Evolutionary conservation across 2,888 invertebrate genomes (phyloP), one percentile per base, ranked within the genome.

Genomic region (Tyria jacobaeae): DNA sequence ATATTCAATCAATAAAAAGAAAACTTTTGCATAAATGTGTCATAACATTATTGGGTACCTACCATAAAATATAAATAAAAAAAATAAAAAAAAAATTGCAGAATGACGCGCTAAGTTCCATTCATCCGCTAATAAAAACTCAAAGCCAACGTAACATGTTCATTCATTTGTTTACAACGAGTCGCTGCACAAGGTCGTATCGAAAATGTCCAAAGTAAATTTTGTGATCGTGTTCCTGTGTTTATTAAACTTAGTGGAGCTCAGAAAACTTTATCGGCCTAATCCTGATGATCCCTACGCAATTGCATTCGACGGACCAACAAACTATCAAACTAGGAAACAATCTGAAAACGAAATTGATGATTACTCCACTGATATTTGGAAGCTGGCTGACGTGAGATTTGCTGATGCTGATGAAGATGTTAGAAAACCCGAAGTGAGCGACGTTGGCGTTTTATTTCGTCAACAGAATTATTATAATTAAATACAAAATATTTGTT

Each of bases 281-380:
- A 74, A 80, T 52, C 70, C 71, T 4, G 61, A 76, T 0, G 84
- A 83, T 58, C 86, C 88, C 0, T 68, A 80, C 31, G 82, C 85
- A 0, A 89, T 90, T 14, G 88, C 85, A 0, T 90, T 90, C 49
- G 83, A 84, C 0, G 90, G 83, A 2, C 89, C 88, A 0, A 90
- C 89, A 0, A 90, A 89, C 66, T 83, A 78, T 17, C 79, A 85
- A 0, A 62, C 44, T 17, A 57, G 72, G 31, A 64, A 66, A 51
- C 3, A 54, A 25, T 66, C 67, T 0, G 69, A 75, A 17, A 82
- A 82, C 37, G 78, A 83, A 53, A 76, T 84, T 3, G 75, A 76
- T 0, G 78, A 79, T 12, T 79, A 25, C 12, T 39, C 55, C 15
- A 7, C n/a, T n/a, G 55, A 79, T 51, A 70, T 80, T 60, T 77